A percentile compares a stretch with the other conserved stretches of the same genome.
phyloP scores from a whole-genome alignment of 2,888 invertebrate genomes.

The Cephus pulcher region DNA sequence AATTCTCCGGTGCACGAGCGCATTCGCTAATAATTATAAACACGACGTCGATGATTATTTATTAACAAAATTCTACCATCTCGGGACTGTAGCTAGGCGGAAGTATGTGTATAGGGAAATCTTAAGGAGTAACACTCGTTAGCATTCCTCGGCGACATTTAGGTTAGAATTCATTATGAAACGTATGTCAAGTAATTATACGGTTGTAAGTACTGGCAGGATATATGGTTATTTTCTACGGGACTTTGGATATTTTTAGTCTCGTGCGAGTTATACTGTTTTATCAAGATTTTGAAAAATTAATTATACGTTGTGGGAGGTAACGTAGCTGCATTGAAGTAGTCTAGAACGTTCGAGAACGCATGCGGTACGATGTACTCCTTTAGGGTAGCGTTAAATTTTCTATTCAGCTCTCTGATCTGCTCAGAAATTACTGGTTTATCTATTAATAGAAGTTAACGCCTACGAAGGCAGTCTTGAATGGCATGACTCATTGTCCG shows the following conservation, averaged over 20 bases:
- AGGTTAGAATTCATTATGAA: neutral
- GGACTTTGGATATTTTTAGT: neutral
- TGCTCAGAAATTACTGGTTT: neutral
- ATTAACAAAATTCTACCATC: neutral
- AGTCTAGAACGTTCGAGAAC: neutral
- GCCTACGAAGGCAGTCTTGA: conserved; percentile 6
- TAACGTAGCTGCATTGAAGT: neutral
- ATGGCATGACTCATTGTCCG: neutral
- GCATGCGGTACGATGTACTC: neutral
- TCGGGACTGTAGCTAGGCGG: neutral
- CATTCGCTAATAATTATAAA: neutral
- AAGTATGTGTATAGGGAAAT: neutral
- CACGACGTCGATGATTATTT: neutral
- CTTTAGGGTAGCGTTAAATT: neutral
- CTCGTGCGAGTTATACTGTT: neutral
- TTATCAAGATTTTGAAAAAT: neutral
- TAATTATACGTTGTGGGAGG: neutral
- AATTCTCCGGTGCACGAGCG: neutral
- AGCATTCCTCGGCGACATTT: neutral
- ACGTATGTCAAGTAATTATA: neutral
- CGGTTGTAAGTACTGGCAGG: neutral
- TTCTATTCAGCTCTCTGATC: neutral
- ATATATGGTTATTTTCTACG: neutral
- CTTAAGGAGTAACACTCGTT: neutral
- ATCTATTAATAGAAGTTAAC: conserved; percentile 14